Base-by-base conservation (phyloP, 2,113 vertebrate genomes). In the Lasiurus borealis region DNA sequence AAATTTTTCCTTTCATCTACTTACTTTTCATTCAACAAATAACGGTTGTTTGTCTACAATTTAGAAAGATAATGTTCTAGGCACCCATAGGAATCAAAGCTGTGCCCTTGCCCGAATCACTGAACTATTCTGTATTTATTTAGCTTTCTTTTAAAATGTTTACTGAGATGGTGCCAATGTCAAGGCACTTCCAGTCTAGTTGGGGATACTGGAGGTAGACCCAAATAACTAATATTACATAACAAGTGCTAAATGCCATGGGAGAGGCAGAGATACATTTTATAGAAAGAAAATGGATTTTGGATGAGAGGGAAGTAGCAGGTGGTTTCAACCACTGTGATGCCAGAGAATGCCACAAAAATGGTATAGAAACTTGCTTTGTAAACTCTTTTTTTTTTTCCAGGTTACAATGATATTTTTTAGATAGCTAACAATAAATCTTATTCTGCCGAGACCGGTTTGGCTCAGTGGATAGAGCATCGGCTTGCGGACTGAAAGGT, bases 91-190 rank as follows among this genome's bases (percentile, higher is more conserved):
- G n/a, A 69, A 86, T 64, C 12, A 76, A 59, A 85, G 12, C 59
- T 12, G 15, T 40, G 46, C 34, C 19, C 11, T 91, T 87, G 44
- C 0, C 52, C n/a, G 62, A 91, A 72, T 80, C 82, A 91, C 12
- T 31, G 40, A 82, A 73, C 31, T 50, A 23, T 34, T 94, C 44
- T 7, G 0, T 62, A 62, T 62, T 62, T 48, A 40, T 31, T 50
- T 80, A 6, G 57, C 23, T 83, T 93, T 73, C 27, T 68, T 97
- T 88, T 62, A 91, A 93, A 87, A 48, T 69, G 66, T 84, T 87
- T 76, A 27, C 25, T 62, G 59, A 27, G 59, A 27, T 31, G 25
- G 31, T 59, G 31, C 81, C 46, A 46, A 59, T 21, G 50, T 29
- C 6, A 81, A 84, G 16, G 21, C 6, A 36, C 27, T n/a, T 36